These are phyloP conservation scores for Amiota mariae DNA, from an alignment of 2,888 invertebrate genomes.

Conservation along the genomic window DNA sequence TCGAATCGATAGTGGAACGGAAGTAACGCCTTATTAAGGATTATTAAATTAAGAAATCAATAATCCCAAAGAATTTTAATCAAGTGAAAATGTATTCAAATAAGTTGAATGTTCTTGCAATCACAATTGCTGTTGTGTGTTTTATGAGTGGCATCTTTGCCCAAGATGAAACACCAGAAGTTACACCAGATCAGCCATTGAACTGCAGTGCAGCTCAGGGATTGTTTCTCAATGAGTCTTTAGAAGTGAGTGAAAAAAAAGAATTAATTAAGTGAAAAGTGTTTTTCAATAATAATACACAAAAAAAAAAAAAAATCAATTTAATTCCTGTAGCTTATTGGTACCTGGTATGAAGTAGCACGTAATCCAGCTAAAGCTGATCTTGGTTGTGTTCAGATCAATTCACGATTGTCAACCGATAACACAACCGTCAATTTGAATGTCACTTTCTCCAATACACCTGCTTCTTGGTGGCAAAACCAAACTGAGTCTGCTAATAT, in stretches of 20 bases:
- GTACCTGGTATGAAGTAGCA: slow-evolving; percentile 60
- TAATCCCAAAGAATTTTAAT: background rate
- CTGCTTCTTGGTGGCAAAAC: slow-evolving; percentile 16
- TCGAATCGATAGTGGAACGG: background rate
- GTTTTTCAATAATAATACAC: too few species aligned
- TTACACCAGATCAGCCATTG: background rate
- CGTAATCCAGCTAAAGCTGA: slow-evolving; percentile 50
- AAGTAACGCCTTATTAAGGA: too few species aligned
- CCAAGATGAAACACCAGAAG: background rate
- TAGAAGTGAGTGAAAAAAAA: slow-evolving; percentile 22
- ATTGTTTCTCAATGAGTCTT: slow-evolving; percentile 24
- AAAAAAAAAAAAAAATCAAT: too few species aligned
- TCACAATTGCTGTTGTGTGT: background rate
- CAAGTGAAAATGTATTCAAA: background rate
- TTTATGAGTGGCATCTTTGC: background rate
- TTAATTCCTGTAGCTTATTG: slow-evolving; percentile 47
- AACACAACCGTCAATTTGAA: slow-evolving; percentile 42
- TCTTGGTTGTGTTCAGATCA: slow-evolving; percentile 45
- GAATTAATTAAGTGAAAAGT: background rate
- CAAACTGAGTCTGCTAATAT: slow-evolving; percentile 39
- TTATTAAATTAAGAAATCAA: background rate
- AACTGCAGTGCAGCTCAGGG: background rate
- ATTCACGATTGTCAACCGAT: slow-evolving; percentile 22
- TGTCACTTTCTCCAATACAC: slow-evolving; percentile 37
- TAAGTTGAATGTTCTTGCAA: background rate